phyloP scores from a whole-genome alignment of 2,888 invertebrate genomes.

The Branchipolynoe longqiensis region DNA sequence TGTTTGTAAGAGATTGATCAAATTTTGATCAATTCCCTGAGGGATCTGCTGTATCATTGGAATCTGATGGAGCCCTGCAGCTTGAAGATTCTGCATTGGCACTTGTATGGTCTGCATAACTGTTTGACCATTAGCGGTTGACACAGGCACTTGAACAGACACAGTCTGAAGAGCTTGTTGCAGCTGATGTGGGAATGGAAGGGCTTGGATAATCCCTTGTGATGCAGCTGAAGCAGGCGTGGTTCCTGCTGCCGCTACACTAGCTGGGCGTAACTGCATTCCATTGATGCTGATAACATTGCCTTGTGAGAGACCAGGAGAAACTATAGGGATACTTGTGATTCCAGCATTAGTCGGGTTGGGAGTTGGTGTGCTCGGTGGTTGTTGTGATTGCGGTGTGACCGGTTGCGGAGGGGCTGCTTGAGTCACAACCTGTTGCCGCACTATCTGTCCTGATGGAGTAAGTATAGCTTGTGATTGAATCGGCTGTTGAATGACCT shows the following conservation, averaged over 20 bases:
- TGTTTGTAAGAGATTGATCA: slow-evolving; percentile 6
- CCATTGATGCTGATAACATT: slow-evolving; percentile 86
- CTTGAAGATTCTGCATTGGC: slow-evolving; percentile 87
- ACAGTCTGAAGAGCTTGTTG: slow-evolving; percentile 76
- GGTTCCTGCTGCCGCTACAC: slow-evolving; percentile 67
- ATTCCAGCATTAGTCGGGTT: slow-evolving; percentile 63
- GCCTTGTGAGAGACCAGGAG: slow-evolving; percentile 80
- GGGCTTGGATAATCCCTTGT: slow-evolving; percentile 82
- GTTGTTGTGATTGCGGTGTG: neutral
- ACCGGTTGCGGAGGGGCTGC: slow-evolving; percentile 81
- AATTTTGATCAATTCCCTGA: slow-evolving; percentile 18
- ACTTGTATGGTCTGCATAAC: slow-evolving; percentile 97
- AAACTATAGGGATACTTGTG: slow-evolving; percentile 65
- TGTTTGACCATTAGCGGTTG: slow-evolving; percentile 93
- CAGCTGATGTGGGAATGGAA: slow-evolving; percentile 86
- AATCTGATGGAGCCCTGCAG: slow-evolving; percentile 29
- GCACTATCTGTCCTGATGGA: slow-evolving; percentile 86
- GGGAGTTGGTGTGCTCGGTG: slow-evolving; percentile 74
- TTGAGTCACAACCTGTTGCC: slow-evolving; percentile 85
- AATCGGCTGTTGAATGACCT: slow-evolving; percentile 33
- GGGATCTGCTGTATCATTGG: slow-evolving; percentile 32
- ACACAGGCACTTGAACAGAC: slow-evolving; percentile 94
- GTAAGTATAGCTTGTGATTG: slow-evolving; percentile 81
- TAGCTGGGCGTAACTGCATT: slow-evolving; percentile 83
- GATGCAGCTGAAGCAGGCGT: too few relatives aligned